Evolutionary conservation across 2,888 invertebrate genomes (phyloP).

Genomic region (Ommatoiulus sabulosus): DNA sequence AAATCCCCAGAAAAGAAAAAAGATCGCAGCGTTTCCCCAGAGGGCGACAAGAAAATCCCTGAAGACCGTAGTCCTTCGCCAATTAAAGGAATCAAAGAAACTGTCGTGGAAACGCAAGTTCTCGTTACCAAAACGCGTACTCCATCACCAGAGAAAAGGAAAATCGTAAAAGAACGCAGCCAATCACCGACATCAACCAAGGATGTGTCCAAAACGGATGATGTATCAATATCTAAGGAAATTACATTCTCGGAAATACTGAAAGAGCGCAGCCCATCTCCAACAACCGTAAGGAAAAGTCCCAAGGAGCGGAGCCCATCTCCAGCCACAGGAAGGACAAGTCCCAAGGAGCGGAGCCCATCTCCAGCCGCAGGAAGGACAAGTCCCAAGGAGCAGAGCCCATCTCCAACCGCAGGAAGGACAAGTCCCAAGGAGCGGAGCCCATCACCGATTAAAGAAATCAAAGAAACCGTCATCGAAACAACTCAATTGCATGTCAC

Average conservation of each 20-base stretch:
- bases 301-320: neutral
- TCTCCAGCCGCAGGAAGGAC: neutral
- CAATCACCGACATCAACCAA: neutral
- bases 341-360: neutral
- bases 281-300: neutral
- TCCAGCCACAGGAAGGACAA: neutral
- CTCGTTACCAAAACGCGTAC: neutral
- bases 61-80: constrained; percentile 38
- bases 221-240: neutral
- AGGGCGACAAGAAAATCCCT: neutral
- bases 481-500: neutral
- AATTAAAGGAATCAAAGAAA: neutral
- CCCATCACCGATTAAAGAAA: neutral
- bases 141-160: constrained; percentile 50
- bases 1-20: too few species aligned
- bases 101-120: neutral
- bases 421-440: neutral
- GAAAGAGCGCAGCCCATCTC: neutral
- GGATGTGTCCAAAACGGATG: neutral
- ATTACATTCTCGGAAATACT: neutral
- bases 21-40: neutral
- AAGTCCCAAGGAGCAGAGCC: neutral
- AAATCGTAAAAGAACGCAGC: neutral
- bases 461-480: neutral
- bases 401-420: neutral